Base-by-base conservation (phyloP, 2,113 vertebrate genomes). In the Acanthisitta chloris region DNA sequence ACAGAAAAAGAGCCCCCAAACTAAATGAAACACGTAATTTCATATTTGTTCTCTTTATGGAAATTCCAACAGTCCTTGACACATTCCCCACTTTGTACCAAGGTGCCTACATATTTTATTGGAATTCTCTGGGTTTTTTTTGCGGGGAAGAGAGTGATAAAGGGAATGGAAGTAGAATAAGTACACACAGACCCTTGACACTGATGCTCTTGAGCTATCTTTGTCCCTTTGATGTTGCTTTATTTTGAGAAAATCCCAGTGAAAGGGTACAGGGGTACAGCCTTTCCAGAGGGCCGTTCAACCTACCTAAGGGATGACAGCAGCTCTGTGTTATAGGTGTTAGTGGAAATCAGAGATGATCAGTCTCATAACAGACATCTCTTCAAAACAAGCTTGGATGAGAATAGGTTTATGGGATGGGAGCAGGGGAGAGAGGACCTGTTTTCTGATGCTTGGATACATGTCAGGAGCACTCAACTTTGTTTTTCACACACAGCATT, bases 401-500 rank as follows among this genome's bases (percentile, higher is more conserved):
- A 40, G 21, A 46, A 45, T 6, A 58, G 26, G 10, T 49, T 17
- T 46, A 9, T 25, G 57, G 16, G 23, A 46, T 24, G 23, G 25
- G 51, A 84, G 29, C 20, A 45, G 6, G 7, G 8, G 16, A 59
- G 31, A 48, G 38, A 58, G 12, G 14, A 79, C 16, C 12, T 82
- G 31, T 46, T 52, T 81, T 55, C n/a, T 2, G 2, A 3, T 51
- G 9, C 31, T 51, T 72, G 40, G 28, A 23, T 33, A 25, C 0
- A 0, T 0, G 0, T 28, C 3, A 71, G 36, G 40, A 74, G 36
- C 33, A 29, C 29, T 55, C 18, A 36, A 8, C 17, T 21, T 46
- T 51, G 4, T 51, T 90, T 87, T 73, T 48, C 29, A 38, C 28
- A 25, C 4, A 51, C 7, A 45, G 9, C 10, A 5, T 62, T 83